Evolutionary conservation across 2,888 invertebrate species (phyloP), one percentile per base, ranked within the genome.

Genomic region (Portevinia maculata): DNA sequence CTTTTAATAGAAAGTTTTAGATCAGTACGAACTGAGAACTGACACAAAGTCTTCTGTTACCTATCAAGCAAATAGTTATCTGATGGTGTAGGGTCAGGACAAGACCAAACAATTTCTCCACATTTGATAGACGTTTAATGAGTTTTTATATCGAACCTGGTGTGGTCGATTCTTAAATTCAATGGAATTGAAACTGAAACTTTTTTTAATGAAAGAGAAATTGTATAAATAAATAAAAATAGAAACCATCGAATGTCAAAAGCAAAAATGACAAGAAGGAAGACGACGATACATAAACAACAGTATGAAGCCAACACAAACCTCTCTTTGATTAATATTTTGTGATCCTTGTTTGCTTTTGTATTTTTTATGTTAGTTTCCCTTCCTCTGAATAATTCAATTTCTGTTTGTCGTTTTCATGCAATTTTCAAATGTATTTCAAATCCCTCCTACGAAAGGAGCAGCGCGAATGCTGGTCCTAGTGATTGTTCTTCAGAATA

Each of bases 371-470:
- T 24, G 11, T 34, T 4, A 48, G 21, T 34, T 19, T 55, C 6
- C 3, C 50, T 19, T 39, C 37, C 17, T 59, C 32, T 37, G 15
- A 81, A 81, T 81, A 76, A 81, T 81, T 81, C 76, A 81, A 81
- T 81, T 81, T 81, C 81, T 70, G 76, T 59, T 71, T 71, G 76
- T 41, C 64, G 64, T 76, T 76, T 75, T 70, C 70, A 76, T 81
- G 70, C 76, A 81, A 60, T 76, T 76, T 81, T 76, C 76, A 65
- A 81, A 65, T 60, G 53, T 71, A 65, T 64, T 81, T 70, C 39
- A 75, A 75, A 75, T 59, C 62, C 17, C 5, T 53, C 17, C 24
- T 52, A 28, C 24, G 30, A 41, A 39, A 48, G 53, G 37, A 55
- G 41, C 24, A 24, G 24, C 5, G 24, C 5, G 24, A 24, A n/a